Percentiles rank a stretch among this genome's conserved stretches.
These are phyloP conservation scores for Chiloscyllium punctatum DNA, from an alignment of 2,797 vertebrate species.

Conservation along the genomic window DNA sequence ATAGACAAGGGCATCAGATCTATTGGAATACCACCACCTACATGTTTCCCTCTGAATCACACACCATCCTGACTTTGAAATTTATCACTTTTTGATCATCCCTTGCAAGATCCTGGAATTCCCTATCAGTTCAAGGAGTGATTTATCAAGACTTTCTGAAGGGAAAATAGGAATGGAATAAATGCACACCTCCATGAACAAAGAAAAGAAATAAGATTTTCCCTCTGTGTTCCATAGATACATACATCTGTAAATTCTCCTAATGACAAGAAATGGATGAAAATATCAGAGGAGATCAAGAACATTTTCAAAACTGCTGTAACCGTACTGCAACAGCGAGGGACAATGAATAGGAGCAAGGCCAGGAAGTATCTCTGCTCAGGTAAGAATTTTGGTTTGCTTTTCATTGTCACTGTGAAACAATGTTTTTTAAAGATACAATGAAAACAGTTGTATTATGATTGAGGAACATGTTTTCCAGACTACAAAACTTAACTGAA, in stretches of 20 bases:
- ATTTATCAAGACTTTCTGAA: neutral
- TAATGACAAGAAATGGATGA: constrained; percentile 85
- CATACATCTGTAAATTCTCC: constrained; percentile 74
- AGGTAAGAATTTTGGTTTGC: constrained; percentile 59
- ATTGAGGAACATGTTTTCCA: neutral
- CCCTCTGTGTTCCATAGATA: constrained; percentile 60
- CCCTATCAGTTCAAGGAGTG: neutral
- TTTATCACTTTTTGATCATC: neutral
- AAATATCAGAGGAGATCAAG: constrained; percentile 92
- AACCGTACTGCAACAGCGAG: constrained; percentile 84
- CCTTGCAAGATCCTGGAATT: neutral
- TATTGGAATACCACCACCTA: neutral
- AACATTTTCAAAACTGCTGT: constrained; percentile 85
- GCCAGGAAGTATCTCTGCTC: constrained; percentile 95
- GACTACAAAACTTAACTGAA: neutral
- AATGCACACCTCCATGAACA: neutral
- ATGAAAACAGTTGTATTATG: neutral
- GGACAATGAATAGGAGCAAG: constrained; percentile 83
- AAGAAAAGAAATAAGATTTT: neutral
- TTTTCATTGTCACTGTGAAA: neutral
- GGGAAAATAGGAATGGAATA: neutral
- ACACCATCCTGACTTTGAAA: neutral
- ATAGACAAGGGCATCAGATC: neutral
- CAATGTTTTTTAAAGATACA: neutral
- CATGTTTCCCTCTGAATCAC: neutral